Conservation (phyloP, 2,888 invertebrate species). For the Yponomeuta sedellus region DNA sequence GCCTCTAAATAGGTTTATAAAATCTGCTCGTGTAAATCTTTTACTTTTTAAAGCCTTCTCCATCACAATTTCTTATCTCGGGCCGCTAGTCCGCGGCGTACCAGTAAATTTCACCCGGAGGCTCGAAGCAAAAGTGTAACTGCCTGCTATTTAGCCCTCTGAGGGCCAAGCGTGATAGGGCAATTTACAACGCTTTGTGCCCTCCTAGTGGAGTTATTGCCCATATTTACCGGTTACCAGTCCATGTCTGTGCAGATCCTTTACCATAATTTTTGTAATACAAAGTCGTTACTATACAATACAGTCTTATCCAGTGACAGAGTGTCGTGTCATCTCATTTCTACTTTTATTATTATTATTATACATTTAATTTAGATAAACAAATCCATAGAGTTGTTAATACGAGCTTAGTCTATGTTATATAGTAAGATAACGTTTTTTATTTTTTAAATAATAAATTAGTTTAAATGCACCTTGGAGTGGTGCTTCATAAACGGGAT, state of each 20-base stretch:
- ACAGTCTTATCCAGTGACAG: too few species aligned
- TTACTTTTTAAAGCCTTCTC: neutral
- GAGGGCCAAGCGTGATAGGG: conserved; percentile 1
- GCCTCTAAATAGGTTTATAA: too few species aligned
- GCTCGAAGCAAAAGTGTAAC: conserved; percentile 13
- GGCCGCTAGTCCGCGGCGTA: neutral
- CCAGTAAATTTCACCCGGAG: conserved; percentile 12
- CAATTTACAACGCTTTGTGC: conserved; percentile 3
- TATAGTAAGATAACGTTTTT: too few species aligned
- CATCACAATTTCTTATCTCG: neutral
- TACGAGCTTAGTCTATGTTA: too few species aligned
- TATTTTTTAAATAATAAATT: too few species aligned
- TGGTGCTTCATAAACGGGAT: too few species aligned
- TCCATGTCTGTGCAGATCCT: conserved; percentile 21
- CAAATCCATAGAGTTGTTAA: too few species aligned
- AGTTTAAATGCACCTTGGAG: too few species aligned
- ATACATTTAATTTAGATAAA: too few species aligned
- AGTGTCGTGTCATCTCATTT: too few species aligned
- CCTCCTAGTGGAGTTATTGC: conserved; percentile 6
- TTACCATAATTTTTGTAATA: neutral
- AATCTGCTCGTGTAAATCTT: too few species aligned
- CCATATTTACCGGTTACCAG: conserved; percentile 13
- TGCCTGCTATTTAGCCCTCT: conserved; percentile 8
- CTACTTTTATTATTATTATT: too few species aligned
- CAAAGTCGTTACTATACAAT: neutral